phyloP scores from a whole-genome alignment of 2,888 invertebrate species.

The Monopis laevigella region DNA sequence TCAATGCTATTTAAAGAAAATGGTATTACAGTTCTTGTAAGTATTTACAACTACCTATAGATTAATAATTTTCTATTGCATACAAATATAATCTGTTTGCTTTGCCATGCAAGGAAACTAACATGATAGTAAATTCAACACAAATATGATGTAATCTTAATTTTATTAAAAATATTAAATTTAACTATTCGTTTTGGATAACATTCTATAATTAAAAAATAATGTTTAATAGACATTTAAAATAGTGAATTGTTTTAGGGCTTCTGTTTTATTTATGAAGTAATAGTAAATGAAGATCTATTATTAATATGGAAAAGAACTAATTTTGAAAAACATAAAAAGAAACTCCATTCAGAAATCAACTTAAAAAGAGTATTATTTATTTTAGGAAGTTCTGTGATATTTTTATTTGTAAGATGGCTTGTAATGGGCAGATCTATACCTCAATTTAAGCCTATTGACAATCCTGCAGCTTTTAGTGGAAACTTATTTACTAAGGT shows the following conservation, averaged over 20 bases:
- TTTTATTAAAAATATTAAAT: too few species aligned
- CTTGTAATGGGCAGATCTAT: conserved; percentile 80
- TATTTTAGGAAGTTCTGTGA: conserved; percentile 52
- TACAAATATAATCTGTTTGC: too few species aligned
- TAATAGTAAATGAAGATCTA: conserved; percentile 37
- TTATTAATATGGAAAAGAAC: conserved; percentile 7
- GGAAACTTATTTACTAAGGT: conserved; percentile 72
- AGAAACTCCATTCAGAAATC: neutral
- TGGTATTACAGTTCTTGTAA: conserved; percentile 88
- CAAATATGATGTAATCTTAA: too few species aligned
- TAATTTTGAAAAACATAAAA: neutral
- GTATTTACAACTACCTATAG: conserved; percentile 27
- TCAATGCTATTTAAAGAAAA: conserved; percentile 95
- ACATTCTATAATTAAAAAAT: too few species aligned
- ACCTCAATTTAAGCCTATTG: conserved; percentile 84
- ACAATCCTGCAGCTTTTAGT: conserved; percentile 92
- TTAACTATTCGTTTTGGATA: too few species aligned
- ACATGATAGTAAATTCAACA: too few species aligned
- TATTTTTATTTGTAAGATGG: conserved; percentile 73
- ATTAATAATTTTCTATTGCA: too few species aligned
- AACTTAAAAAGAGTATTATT: conserved; percentile 48
- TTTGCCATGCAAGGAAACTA: too few species aligned
- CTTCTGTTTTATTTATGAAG: conserved; percentile 75
- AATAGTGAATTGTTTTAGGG: conserved; percentile 66
- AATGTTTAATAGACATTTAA: too few species aligned